Base-by-base conservation (phyloP, 2,888 invertebrate species). In the Miltochrista miniata region DNA sequence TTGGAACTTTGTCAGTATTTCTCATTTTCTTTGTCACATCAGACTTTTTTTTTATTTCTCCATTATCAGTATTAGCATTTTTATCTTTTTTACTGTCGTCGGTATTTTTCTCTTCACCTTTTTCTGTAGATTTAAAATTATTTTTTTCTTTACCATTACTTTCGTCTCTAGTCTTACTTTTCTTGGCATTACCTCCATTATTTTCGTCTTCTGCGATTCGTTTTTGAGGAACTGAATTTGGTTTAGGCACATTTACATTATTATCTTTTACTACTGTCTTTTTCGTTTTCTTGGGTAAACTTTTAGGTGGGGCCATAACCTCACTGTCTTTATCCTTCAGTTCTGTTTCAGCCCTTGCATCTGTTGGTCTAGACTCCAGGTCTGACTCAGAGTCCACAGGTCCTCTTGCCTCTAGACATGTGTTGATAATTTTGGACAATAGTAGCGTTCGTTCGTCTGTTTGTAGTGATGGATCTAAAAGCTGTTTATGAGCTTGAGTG, bases 301-400 rank as follows among this genome's bases (percentile, higher is more conserved):
- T 56, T 56, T 83, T 87, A 0, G 89, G 89, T 0, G 89, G 89
- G 0, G 86, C 87, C 89, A 89, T 89, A 0, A 83, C 72, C 52
- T 83, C 80, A 2, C 59, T 65, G 18, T 73, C 70, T 39, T 60
- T 55, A 39, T 72, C 46, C 63, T 70, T 52, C 48, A 65, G 48
- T 40, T 70, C 48, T 39, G 45, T 5, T 46, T 67, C 66, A 24
- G 36, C 57, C 13, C 55, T 53, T 35, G 61, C 54, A 2, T 61
- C 65, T 34, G 69, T 62, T 0, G 56, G 65, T 13, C 69, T 68
- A 0, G 65, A 61, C 10, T 68, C 68, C 10, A 63, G n/a, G 10
- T 67, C 66, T 0, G 76, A 72, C 33, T 83, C 83, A 0, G 68
- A 59, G 10, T 82, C 81, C 45, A 72, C 53, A 0, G 71, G 62